Evolutionary conservation across 1,140 invertebrate genomes (phyloP).

Genomic region (Druon quercuslanigerum): DNA sequence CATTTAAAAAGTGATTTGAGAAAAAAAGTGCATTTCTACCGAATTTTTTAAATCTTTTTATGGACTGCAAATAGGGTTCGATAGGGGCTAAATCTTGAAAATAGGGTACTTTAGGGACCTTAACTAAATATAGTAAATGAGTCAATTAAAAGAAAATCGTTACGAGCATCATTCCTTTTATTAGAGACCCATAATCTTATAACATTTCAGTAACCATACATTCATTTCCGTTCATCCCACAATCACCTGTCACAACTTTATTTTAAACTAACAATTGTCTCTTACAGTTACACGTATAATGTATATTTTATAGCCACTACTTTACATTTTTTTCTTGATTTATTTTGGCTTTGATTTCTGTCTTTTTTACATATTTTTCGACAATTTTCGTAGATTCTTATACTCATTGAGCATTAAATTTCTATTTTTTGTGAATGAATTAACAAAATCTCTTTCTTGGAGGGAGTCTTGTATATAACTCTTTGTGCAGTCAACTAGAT

Average conservation of each 20-base stretch:
- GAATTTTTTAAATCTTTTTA: no score
- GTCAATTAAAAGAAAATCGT: no score
- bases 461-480: not conserved
- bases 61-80: no score
- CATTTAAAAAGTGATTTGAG: no score
- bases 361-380: not conserved
- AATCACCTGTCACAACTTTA: slow-evolving; percentile 5
- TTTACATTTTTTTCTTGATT: not conserved
- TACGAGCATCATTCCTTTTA: slow-evolving; percentile 1
- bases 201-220: slow-evolving; percentile 12
- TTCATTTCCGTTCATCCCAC: not conserved
- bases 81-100: no score
- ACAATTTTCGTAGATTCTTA: slow-evolving; percentile 7
- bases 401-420: slow-evolving; percentile 17
- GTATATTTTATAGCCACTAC: not conserved
- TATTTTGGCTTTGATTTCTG: slow-evolving; percentile 8
- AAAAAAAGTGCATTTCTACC: no score
- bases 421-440: not conserved
- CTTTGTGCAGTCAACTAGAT: not conserved
- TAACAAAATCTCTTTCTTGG: not conserved
- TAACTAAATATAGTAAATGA: no score
- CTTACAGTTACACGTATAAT: not conserved
- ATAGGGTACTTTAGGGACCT: no score
- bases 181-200: slow-evolving; percentile 20
- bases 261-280: not conserved